phyloP scores from a whole-genome alignment of 2,888 invertebrate species.

The Gnatocerus cornutus region DNA sequence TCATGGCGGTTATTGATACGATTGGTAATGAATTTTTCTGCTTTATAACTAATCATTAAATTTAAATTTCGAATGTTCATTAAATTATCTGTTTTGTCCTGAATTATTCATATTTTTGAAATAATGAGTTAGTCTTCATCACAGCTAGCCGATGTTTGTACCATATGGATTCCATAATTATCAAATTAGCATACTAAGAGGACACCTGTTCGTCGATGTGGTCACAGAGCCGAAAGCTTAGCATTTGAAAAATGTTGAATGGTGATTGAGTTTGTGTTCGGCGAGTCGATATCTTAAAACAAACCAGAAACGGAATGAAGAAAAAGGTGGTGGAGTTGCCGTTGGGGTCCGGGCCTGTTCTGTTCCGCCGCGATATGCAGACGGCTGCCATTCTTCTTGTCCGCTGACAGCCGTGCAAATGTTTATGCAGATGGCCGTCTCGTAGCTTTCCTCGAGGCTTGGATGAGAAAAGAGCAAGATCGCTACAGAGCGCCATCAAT shows the following conservation, averaged over 20 bases:
- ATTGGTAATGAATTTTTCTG: conserved; percentile 34
- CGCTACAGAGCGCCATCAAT: conserved; percentile 54
- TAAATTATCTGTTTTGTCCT: conserved; percentile 19
- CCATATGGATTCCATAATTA: conserved; percentile 28
- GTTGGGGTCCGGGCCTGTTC: conserved; percentile 50
- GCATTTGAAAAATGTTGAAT: conserved; percentile 33
- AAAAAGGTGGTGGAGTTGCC: conserved; percentile 37
- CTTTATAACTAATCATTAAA: conserved; percentile 31
- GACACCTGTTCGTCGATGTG: conserved; percentile 26
- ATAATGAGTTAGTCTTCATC: conserved; percentile 18
- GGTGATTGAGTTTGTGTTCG: conserved; percentile 36
- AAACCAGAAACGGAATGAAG: conserved; percentile 40
- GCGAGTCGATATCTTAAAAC: conserved; percentile 30
- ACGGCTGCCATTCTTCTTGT: conserved; percentile 65
- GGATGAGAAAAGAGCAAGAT: conserved; percentile 50
- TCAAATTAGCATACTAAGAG: conserved; percentile 28
- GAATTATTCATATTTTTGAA: conserved; percentile 31
- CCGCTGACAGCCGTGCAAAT: conserved; percentile 66
- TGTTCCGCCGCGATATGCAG: conserved; percentile 61
- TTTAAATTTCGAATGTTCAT: conserved; percentile 21
- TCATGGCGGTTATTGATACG: conserved; percentile 29
- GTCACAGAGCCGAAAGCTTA: background rate
- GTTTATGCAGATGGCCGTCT: conserved; percentile 65
- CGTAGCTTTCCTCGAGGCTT: conserved; percentile 47
- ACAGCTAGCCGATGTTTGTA: conserved; percentile 15